Conservation (phyloP, 2,113 vertebrate species). For the Gasterosteus aculeatus region DNA sequence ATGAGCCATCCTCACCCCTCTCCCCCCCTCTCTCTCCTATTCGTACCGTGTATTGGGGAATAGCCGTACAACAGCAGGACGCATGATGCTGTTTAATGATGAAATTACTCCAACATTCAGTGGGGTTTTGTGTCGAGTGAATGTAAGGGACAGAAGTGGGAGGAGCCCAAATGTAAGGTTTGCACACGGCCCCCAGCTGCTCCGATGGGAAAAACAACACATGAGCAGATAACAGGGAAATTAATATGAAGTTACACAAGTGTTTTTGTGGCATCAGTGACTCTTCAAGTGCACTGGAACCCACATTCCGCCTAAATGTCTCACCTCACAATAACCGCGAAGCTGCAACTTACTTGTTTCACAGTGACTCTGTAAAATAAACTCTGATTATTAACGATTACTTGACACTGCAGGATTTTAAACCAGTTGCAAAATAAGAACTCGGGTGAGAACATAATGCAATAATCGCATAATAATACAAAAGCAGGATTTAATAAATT, state of each 20-base stretch:
- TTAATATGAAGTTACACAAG: conserved; percentile 6
- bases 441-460: too few relatives aligned
- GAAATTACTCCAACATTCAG: not conserved
- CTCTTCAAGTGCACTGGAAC: not conserved
- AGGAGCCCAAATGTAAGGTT: conserved; percentile 7
- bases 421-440: not conserved
- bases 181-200: not conserved
- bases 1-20: too few relatives aligned
- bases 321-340: not conserved
- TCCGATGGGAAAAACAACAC: conserved; percentile 59
- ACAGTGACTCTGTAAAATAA: not conserved
- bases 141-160: not conserved
- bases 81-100: not conserved
- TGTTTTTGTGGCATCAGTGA: not conserved
- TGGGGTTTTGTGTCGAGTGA: not conserved
- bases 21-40: too few relatives aligned
- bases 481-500: not conserved
- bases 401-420: too few relatives aligned
- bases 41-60: not conserved
- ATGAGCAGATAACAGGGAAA: conserved; percentile 34
- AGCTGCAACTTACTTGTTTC: not conserved
- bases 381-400: too few relatives aligned
- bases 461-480: not conserved
- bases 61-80: not conserved
- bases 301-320: not conserved